Evolutionary conservation across 2,888 invertebrate species (phyloP).

Genomic region (Campoplex capitator): DNA sequence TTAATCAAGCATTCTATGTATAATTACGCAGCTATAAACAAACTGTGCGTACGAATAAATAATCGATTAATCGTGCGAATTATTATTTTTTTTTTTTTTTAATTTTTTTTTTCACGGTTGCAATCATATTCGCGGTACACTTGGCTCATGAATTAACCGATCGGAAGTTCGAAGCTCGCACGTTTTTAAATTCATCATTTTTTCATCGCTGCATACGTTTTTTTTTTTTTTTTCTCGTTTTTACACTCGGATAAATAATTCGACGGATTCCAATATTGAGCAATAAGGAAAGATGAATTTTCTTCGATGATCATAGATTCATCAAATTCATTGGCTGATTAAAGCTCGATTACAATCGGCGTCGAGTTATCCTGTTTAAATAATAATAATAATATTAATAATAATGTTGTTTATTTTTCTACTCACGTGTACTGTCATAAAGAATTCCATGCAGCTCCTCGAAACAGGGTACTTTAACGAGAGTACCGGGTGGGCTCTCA

Average conservation of each 20-base stretch:
- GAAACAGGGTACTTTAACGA: slow-evolving; percentile 91
- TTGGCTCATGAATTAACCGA: neutral
- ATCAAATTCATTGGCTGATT: neutral
- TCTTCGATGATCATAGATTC: no score
- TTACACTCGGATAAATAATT: no score
- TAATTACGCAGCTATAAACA: neutral
- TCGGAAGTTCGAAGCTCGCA: neutral
- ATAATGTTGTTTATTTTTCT: slow-evolving; percentile 2
- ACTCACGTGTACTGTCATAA: slow-evolving; percentile 94
- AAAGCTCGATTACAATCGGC: neutral
- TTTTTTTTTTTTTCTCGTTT: no score
- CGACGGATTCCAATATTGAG: no score
- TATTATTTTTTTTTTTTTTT: no score
- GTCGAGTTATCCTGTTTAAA: neutral
- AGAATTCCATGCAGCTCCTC: slow-evolving; percentile 91
- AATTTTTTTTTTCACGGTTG: neutral
- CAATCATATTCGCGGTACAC: neutral
- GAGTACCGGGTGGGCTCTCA: slow-evolving; percentile 89
- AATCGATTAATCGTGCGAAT: slow-evolving; percentile 5
- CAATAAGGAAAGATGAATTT: no score
- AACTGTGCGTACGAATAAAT: neutral
- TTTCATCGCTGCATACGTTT: no score
- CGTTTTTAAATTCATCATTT: neutral
- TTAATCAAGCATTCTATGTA: neutral
- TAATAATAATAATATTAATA: neutral